Conservation (phyloP, 2,113 vertebrate genomes). For the Mesoclemmys tuberculata region DNA sequence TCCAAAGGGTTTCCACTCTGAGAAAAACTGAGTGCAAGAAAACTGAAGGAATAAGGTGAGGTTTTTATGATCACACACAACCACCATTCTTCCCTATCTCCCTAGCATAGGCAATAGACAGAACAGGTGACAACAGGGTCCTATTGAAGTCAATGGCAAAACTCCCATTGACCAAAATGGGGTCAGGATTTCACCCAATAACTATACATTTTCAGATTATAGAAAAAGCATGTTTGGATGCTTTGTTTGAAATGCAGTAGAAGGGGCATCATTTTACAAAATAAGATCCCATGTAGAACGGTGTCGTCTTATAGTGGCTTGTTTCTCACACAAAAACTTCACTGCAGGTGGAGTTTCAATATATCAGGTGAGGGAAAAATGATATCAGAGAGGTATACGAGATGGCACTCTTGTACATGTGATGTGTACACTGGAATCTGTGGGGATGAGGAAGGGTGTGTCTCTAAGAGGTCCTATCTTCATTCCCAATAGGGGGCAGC, state of each 20-base stretch:
- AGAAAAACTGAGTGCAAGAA: background rate
- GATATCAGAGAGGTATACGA: background rate
- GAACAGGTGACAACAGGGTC: background rate
- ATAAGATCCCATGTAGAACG: background rate
- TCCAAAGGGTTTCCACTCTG: background rate
- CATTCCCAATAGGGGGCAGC: background rate
- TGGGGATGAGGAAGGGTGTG: background rate
- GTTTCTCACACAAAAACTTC: background rate
- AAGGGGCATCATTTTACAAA: background rate
- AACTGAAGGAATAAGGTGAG: rapidly evolving
- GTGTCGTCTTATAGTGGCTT: background rate
- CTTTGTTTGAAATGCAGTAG: background rate
- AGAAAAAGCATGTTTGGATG: background rate
- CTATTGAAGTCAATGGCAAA: background rate
- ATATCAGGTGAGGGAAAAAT: background rate
- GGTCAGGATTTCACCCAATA: background rate
- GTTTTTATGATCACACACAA: background rate
- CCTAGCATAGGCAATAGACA: background rate
- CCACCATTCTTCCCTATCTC: background rate
- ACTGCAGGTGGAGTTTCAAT: background rate
- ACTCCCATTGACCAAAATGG: background rate
- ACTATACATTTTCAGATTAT: background rate
- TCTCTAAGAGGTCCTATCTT: background rate
- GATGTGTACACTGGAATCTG: background rate
- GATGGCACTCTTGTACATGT: background rate